Base-by-base conservation (phyloP, 1,140 invertebrate species). In the Asobara japonica region DNA sequence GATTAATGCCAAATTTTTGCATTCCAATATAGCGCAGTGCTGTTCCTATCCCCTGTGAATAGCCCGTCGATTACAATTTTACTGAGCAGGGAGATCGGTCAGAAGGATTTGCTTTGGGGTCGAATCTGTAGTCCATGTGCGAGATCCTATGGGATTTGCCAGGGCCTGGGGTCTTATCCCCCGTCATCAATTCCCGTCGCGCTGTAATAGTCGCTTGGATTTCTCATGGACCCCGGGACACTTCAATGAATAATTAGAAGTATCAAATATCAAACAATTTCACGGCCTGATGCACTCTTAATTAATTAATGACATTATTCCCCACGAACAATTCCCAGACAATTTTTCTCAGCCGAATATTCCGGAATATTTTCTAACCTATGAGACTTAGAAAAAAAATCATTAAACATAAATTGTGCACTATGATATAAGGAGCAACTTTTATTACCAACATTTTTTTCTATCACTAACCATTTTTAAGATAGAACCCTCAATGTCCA, bases 171-270 rank as follows among this genome's bases (percentile, higher is more conserved):
- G 45, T 69, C 51, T 74, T 67, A 67, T 70, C 33, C 70, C 29
- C 69, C 64, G 36, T 74, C 73, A 74, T 74, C 68, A 74, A 74
- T 74, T 71, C 41, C 33, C 73, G 62, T 74, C 73, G 69, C 20
- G 31, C 64, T 25, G 65, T 67, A 68, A 74, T 67, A 69, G 69
- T 70, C 64, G 33, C 16, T 25, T 11, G n/a, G 67, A 48, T 71
- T 51, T 71, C 38, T 45, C 10, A n/a, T 13, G 51, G 56, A 51
- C 38, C 62, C 61, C 29, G 22, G 65, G 20, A 16, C 36, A 66
- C 25, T 13, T 45, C 11, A 36, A 25, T 38, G 71, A 72, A 72
- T 72, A 72, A 72, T 72, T 72, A 67, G 30, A 51, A 27, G 22
- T 16, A 56, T 56, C 51, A 25, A 56, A 56, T 56, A 18, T 56